These are phyloP conservation scores for Epinephelus awoara DNA, from an alignment of 2,797 vertebrate genomes.

Conservation along the genomic window DNA sequence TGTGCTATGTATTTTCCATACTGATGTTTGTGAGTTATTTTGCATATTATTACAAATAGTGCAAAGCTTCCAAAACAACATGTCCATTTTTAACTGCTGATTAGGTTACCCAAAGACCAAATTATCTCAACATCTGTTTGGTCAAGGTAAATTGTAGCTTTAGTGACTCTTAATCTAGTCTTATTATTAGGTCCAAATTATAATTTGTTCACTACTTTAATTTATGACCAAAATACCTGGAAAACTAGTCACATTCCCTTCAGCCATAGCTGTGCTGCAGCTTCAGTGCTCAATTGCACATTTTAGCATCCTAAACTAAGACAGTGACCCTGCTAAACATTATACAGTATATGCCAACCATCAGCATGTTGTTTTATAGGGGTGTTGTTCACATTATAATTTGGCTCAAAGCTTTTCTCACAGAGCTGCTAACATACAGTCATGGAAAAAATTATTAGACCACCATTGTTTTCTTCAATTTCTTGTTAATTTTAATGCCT, in stretches of 20 bases:
- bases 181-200: constrained; percentile 2
- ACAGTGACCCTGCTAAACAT: background rate
- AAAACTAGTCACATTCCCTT: background rate
- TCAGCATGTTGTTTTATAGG: background rate
- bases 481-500: too few relatives aligned
- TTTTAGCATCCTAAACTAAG: background rate
- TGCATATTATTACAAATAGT: background rate
- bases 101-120: background rate
- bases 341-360: too few relatives aligned
- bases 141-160: constrained; percentile 8
- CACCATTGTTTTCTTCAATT: too few relatives aligned
- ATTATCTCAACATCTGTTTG: background rate
- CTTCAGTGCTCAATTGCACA: background rate
- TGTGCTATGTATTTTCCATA: background rate
- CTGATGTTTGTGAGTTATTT: background rate
- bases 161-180: background rate
- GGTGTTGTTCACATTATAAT: background rate
- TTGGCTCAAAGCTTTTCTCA: background rate
- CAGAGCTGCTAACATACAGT: background rate
- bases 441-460: too few relatives aligned
- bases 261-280: background rate
- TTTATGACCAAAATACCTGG: constrained; percentile 1
- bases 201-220: background rate
- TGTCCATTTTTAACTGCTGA: background rate
- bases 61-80: background rate